Evolutionary conservation across 2,797 vertebrate genomes (phyloP).

Genomic region (Coreius guichenoti): DNA sequence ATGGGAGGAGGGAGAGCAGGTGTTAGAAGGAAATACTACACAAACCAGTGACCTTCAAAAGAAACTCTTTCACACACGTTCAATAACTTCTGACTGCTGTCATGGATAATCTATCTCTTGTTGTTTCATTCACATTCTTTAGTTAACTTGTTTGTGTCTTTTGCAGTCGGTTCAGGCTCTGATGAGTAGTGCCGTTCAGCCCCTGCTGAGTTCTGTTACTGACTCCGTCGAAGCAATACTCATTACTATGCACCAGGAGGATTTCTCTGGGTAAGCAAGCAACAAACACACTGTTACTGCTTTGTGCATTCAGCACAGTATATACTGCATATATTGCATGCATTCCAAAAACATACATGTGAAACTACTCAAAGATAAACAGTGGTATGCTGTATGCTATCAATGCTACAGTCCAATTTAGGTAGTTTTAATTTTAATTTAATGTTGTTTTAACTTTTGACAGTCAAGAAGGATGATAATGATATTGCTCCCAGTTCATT

Average conservation of each 20-base stretch:
- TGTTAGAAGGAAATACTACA: neutral
- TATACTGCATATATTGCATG: neutral
- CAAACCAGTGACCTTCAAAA: slow-evolving; percentile 3
- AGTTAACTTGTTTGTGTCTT: neutral
- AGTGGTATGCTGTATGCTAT: too few species aligned
- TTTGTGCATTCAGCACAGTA: neutral
- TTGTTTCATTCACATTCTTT: neutral
- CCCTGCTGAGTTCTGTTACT: slow-evolving; percentile 89
- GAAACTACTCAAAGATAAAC: neutral
- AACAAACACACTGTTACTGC: neutral
- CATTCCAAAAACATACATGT: neutral
- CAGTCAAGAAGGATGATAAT: too few species aligned
- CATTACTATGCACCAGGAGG: slow-evolving; percentile 96
- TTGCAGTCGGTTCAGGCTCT: slow-evolving; percentile 84
- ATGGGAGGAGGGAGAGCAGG: slow-evolving; percentile 8
- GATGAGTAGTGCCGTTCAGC: slow-evolving; percentile 91
- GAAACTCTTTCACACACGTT: neutral
- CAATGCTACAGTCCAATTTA: neutral
- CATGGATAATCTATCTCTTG: neutral
- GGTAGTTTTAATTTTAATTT: neutral
- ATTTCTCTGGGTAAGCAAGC: slow-evolving; percentile 90
- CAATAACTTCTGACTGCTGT: neutral
- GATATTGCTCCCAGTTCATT: too few species aligned
- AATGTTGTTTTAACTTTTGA: neutral
- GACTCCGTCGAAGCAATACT: slow-evolving; percentile 98